Evolutionary conservation across 2,888 invertebrate genomes (phyloP).

Genomic region (Drosophila buzzatii): DNA sequence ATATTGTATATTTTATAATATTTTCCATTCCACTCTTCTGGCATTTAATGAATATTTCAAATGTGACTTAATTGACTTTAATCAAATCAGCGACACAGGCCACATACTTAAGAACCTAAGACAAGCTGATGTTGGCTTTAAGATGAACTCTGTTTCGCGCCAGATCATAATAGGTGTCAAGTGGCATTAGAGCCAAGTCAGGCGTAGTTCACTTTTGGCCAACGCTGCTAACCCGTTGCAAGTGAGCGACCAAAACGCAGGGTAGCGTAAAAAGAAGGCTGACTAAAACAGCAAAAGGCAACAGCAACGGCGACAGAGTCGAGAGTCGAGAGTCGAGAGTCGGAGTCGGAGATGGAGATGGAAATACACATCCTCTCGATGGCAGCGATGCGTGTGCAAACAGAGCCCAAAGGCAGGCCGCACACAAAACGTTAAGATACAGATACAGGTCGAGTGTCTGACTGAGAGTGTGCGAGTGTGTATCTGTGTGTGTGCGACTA

Average conservation of each 20-base stretch:
- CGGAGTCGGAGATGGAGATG: conserved; percentile 22
- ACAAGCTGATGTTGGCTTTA: conserved; percentile 21
- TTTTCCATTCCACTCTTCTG: background rate
- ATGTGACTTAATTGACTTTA: conserved; percentile 29
- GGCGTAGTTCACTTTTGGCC: conserved; percentile 23
- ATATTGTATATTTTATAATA: no score
- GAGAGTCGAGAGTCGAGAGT: conserved; percentile 20
- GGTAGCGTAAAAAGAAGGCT: conserved; percentile 39
- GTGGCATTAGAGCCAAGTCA: conserved; percentile 66
- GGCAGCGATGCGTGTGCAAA: conserved; percentile 66
- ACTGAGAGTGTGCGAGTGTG: background rate
- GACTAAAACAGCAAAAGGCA: conserved; percentile 3
- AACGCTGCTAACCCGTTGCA: conserved; percentile 35
- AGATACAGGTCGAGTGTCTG: conserved; percentile 61
- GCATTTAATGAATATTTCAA: conserved; percentile 2
- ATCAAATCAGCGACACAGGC: conserved; percentile 27
- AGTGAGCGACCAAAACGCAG: conserved; percentile 32
- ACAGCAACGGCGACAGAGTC: background rate
- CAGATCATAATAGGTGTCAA: conserved; percentile 59
- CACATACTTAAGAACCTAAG: conserved; percentile 25
- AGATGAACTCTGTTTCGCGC: conserved; percentile 28
- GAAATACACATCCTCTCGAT: conserved; percentile 48
- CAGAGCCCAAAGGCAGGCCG: conserved; percentile 53
- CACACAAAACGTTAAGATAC: conserved; percentile 66
- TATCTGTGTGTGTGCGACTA: conserved; percentile 17